Evolutionary conservation across 2,113 vertebrate species (phyloP).

Genomic region (Cheilinus undulatus): DNA sequence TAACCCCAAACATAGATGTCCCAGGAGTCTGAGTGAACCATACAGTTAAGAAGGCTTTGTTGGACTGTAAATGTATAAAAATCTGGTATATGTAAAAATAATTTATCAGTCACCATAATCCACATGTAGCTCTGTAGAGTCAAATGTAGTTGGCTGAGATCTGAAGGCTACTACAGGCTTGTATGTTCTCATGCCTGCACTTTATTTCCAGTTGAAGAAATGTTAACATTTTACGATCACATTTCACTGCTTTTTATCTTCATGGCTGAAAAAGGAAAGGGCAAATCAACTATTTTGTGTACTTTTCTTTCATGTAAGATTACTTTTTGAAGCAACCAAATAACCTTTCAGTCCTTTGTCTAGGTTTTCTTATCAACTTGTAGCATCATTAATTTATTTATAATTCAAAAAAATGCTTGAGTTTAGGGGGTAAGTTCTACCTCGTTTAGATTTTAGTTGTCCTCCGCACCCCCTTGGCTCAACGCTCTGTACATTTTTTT

Average conservation of each 20-base stretch:
- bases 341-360: conserved; percentile 7
- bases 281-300: conserved; percentile 45
- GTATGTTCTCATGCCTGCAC: conserved; percentile 83
- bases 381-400: conserved; percentile 78
- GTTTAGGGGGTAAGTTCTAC: conserved; percentile 80
- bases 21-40: conserved; percentile 55
- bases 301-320: conserved; percentile 18
- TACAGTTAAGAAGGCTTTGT: conserved; percentile 59
- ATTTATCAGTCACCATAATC: conserved; percentile 19
- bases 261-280: conserved; percentile 12
- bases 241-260: conserved; percentile 51
- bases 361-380: conserved; percentile 46
- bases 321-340: conserved; percentile 33
- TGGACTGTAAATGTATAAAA: conserved; percentile 55
- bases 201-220: conserved; percentile 79
- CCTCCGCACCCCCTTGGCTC: conserved; percentile 52
- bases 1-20: conserved; percentile 55
- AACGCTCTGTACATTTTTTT: conserved; percentile 59
- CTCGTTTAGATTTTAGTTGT: conserved; percentile 77
- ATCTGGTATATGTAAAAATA: conserved; percentile 47
- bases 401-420: conserved; percentile 66
- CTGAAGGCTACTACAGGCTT: conserved; percentile 58
- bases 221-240: conserved; percentile 47
- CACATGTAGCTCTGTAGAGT: conserved; percentile 33
- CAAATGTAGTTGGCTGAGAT: conserved; percentile 62